A percentile compares a stretch with the other conserved stretches of the same genome.
These are phyloP conservation scores for Hyla sarda DNA, from an alignment of 2,113 vertebrate species.

Conservation along the genomic window DNA sequence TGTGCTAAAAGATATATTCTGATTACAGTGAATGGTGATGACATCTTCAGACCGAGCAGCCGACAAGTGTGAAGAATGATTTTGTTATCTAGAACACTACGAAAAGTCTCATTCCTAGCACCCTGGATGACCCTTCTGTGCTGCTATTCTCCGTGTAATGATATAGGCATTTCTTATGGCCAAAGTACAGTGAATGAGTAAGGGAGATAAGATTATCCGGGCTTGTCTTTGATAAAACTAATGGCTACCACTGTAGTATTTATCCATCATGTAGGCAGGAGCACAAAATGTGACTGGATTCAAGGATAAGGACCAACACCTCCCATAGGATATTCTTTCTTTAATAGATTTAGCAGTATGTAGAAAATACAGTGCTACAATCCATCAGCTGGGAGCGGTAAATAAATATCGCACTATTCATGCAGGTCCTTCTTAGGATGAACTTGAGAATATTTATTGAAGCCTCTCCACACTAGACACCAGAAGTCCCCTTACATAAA, in stretches of 20 bases:
- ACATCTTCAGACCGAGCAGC: conserved; percentile 7
- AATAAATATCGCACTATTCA: not conserved
- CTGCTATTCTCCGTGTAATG: not conserved
- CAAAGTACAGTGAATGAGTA: not conserved
- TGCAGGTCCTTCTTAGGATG: not conserved
- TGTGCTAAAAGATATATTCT: conserved; percentile 41
- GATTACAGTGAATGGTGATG: conserved; percentile 32
- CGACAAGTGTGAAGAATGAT: conserved; percentile 43
- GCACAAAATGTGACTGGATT: not conserved
- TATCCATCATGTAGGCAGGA: not conserved
- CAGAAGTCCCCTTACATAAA: not conserved
- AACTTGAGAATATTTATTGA: not conserved
- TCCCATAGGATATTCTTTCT: not conserved
- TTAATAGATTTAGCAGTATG: not conserved
- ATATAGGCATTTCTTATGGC: not conserved
- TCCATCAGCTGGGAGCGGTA: not conserved
- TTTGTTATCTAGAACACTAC: conserved; percentile 17
- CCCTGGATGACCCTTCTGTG: not conserved
- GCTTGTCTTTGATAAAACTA: not conserved
- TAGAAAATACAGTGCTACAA: not conserved
- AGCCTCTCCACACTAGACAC: not conserved
- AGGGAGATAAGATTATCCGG: not conserved
- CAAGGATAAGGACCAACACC: not conserved
- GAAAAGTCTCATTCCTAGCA: not conserved
- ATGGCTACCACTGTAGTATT: not conserved